Conservation (phyloP, 2,113 vertebrate species). For the Pontoporia blainvillei region DNA sequence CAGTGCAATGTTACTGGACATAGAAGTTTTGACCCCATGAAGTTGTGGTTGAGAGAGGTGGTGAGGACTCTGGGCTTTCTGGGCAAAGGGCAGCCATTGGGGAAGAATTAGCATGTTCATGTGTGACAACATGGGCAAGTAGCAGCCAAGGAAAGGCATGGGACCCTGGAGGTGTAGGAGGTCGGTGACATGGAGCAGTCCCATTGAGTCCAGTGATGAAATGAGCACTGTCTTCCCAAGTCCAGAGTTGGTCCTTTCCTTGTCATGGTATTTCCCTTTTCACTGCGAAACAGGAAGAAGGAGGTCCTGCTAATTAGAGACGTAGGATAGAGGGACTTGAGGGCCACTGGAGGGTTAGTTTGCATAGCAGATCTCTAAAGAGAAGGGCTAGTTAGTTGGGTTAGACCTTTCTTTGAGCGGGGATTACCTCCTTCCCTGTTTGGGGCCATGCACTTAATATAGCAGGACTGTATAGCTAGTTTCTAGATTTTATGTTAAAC, state of each 20-base stretch:
- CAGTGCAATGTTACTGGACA: not conserved
- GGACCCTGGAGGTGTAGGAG: not conserved
- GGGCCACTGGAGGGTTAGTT: not conserved
- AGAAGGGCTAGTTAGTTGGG: not conserved
- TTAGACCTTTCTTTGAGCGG: not conserved
- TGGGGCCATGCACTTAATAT: not conserved
- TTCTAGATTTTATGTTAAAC: not conserved
- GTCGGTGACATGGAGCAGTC: not conserved
- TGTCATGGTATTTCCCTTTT: not conserved
- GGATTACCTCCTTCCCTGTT: not conserved
- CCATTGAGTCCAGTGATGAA: not conserved
- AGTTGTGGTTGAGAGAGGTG: not conserved
- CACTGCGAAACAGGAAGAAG: not conserved
- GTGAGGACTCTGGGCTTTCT: not conserved
- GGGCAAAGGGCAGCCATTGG: not conserved
- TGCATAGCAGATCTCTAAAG: not conserved
- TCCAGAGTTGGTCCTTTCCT: not conserved
- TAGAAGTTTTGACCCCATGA: not conserved
- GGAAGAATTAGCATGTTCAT: not conserved
- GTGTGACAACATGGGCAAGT: not conserved
- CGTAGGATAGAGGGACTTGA: not conserved
- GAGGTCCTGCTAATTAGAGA: not conserved
- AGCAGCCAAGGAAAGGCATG: not conserved
- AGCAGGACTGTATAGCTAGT: not conserved
- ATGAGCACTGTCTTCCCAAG: not conserved